A percentile compares a stretch with the other conserved stretches of the same genome.
Evolutionary conservation across 2,113 vertebrate species (phyloP).

Genomic region (Protobothrops mucrosquamatus): DNA sequence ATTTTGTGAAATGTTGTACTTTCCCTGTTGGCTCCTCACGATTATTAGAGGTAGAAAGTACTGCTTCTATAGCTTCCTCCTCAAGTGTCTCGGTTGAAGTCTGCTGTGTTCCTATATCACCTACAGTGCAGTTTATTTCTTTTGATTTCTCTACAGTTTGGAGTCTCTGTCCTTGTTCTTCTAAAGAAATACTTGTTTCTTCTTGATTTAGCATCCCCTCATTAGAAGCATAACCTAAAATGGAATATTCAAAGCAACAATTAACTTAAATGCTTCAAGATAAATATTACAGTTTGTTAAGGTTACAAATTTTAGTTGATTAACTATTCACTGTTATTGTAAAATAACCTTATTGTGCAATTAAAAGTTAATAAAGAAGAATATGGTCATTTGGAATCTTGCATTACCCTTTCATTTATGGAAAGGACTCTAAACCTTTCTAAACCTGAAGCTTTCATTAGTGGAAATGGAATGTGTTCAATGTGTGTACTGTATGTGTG

Average conservation of each 20-base stretch:
- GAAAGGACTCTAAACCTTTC: background rate
- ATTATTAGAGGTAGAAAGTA: conserved; percentile 10
- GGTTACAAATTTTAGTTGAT: background rate
- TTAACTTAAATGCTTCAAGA: conserved; percentile 17
- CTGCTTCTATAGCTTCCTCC: conserved; percentile 47
- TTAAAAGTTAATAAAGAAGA: background rate
- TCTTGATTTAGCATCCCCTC: conserved; percentile 45
- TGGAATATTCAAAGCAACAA: conserved; percentile 36
- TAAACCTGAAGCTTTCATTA: background rate
- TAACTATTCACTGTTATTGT: background rate
- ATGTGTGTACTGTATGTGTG: background rate
- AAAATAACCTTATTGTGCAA: background rate
- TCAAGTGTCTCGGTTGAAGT: conserved; percentile 28
- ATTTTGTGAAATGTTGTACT: conserved; percentile 43
- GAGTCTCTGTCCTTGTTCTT: conserved; percentile 58
- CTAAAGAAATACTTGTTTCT: conserved; percentile 44
- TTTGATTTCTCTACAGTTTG: conserved; percentile 49
- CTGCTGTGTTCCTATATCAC: conserved; percentile 33
- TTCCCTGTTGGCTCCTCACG: conserved; percentile 45
- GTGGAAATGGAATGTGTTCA: background rate
- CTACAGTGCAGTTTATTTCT: conserved; percentile 49
- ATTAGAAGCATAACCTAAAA: conserved; percentile 57
- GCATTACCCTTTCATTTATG: background rate
- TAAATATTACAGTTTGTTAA: background rate
- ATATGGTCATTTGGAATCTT: background rate